A percentile compares a stretch with the other conserved stretches of the same genome.
These are phyloP conservation scores for Oryzias sinensis DNA, from an alignment of 2,797 vertebrate species.

Conservation along the genomic window DNA sequence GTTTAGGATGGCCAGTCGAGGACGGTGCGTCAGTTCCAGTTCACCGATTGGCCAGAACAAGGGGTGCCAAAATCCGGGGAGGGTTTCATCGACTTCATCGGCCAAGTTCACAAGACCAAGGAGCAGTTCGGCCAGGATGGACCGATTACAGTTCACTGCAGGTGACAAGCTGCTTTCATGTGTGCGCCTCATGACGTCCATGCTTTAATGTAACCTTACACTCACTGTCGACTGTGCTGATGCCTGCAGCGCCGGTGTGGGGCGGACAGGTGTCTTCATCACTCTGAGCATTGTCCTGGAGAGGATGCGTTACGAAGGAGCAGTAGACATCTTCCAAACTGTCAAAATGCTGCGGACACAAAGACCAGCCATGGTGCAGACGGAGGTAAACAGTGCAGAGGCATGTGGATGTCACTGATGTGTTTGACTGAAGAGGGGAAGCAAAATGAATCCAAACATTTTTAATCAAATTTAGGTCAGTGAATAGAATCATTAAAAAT, in stretches of 20 bases:
- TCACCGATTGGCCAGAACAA: constrained; percentile 98
- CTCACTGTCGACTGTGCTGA: background rate
- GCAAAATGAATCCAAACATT: no score
- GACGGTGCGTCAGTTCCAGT: constrained; percentile 98
- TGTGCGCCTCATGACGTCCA: no score
- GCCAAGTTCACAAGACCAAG: constrained; percentile 98
- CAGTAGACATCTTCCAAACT: constrained; percentile 99
- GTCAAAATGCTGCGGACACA: constrained; percentile 99
- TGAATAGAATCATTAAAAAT: no score
- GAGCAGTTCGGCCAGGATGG: constrained; percentile 98
- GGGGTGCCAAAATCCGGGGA: constrained; percentile 98
- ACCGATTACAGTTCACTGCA: constrained; percentile 97
- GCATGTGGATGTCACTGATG: background rate
- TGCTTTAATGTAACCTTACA: no score
- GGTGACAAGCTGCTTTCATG: constrained; percentile 68
- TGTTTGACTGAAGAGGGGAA: no score
- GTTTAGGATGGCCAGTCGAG: constrained; percentile 93
- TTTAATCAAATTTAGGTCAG: no score
- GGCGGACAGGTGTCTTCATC: constrained; percentile 95
- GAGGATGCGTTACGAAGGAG: constrained; percentile 96
- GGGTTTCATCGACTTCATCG: constrained; percentile 98
- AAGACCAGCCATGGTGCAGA: constrained; percentile 97
- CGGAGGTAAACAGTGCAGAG: constrained; percentile 81
- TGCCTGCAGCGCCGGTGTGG: constrained; percentile 87
- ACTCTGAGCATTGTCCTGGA: constrained; percentile 97